Evolutionary conservation across 1,140 invertebrate species (phyloP).

Genomic region (Limonius californicus): DNA sequence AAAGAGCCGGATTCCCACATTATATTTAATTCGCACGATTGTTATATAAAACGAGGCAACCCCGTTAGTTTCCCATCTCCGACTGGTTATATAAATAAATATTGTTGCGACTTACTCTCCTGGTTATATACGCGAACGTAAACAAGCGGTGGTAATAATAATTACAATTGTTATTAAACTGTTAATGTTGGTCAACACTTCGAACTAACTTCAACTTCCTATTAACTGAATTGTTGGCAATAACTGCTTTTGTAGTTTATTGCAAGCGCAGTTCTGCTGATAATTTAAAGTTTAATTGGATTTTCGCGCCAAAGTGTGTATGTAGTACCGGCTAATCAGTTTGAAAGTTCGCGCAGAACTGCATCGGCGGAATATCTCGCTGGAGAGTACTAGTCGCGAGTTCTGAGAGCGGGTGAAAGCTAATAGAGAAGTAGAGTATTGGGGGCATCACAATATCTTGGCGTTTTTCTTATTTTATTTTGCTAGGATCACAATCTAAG

Average conservation of each 20-base stretch:
- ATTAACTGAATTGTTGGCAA: too few species aligned
- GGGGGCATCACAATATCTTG: constrained; percentile 17
- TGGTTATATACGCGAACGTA: too few species aligned
- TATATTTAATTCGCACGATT: not conserved
- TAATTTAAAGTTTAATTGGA: too few species aligned
- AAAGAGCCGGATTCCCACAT: constrained; percentile 4
- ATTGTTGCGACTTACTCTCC: not conserved
- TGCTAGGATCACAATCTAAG: too few species aligned
- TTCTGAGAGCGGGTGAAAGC: constrained; percentile 19
- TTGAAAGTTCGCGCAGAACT: constrained; percentile 17
- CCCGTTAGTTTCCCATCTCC: not conserved
- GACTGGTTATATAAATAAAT: not conserved
- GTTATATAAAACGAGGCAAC: not conserved
- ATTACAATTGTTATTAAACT: too few species aligned
- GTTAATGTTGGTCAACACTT: too few species aligned
- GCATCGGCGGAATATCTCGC: not conserved
- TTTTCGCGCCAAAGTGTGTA: not conserved
- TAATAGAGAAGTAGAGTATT: constrained; percentile 16
- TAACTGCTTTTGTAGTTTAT: too few species aligned
- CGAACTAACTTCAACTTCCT: too few species aligned
- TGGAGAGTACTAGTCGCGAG: not conserved
- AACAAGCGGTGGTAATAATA: too few species aligned
- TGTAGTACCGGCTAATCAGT: not conserved
- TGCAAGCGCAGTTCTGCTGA: too few species aligned
- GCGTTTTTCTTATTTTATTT: not conserved